Percentiles rank a stretch among this genome's conserved stretches.
Conservation (phyloP, 1,140 invertebrate genomes). For the Manduca sexta region DNA sequence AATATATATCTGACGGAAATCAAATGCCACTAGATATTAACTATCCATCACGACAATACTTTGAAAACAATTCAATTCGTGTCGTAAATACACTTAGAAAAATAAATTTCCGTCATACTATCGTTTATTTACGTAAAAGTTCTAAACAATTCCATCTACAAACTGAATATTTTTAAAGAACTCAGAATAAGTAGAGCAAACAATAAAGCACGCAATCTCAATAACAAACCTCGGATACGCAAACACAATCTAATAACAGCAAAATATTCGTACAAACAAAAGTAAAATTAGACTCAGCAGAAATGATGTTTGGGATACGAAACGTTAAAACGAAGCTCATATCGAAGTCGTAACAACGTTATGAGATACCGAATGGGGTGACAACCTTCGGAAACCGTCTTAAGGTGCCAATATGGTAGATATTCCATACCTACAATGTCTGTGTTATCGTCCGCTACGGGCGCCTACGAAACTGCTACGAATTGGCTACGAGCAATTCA, state of each 20-base stretch:
- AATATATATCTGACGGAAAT: too few relatives aligned
- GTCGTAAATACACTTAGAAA: too few relatives aligned
- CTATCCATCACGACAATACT: too few relatives aligned
- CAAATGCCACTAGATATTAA: too few relatives aligned
- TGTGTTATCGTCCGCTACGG: slow-evolving; percentile 37
- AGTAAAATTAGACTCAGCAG: slow-evolving; percentile 2
- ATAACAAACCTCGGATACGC: slow-evolving; percentile 4
- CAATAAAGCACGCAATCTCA: background rate
- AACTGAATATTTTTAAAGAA: too few relatives aligned
- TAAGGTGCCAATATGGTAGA: slow-evolving; percentile 32
- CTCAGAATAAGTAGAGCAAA: too few relatives aligned
- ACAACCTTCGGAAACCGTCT: slow-evolving; percentile 43
- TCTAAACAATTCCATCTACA: too few relatives aligned
- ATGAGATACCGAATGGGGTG: slow-evolving; percentile 47
- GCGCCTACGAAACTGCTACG: slow-evolving; percentile 40
- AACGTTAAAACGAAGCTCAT: slow-evolving; percentile 11
- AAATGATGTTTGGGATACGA: slow-evolving; percentile 1
- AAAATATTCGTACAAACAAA: slow-evolving; percentile 4
- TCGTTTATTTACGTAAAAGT: too few relatives aligned
- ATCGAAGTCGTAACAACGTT: slow-evolving; percentile 49
- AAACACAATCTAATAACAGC: slow-evolving; percentile 6
- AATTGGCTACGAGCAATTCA: slow-evolving; percentile 13
- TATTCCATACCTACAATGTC: slow-evolving; percentile 28
- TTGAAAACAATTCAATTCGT: too few relatives aligned
- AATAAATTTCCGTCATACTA: too few relatives aligned